These are phyloP conservation scores for Polydrusus tereticollis DNA, from an alignment of 2,888 invertebrate species.

Conservation along the genomic window DNA sequence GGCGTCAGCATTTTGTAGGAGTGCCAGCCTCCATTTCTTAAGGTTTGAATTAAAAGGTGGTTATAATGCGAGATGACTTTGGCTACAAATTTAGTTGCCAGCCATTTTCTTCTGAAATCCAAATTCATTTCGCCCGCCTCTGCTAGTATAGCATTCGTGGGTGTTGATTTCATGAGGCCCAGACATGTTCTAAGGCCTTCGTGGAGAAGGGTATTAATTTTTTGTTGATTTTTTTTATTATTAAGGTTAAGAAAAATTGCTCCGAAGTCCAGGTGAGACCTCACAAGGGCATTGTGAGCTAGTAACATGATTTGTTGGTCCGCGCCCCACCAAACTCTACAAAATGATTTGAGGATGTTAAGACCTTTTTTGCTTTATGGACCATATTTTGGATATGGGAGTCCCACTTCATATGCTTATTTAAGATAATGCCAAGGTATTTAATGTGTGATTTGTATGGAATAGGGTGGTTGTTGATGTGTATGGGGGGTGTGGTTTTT, in stretches of 20 bases:
- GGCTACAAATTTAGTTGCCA: constrained; percentile 1
- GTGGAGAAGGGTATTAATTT: not conserved
- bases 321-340: constrained; percentile 36
- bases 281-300: constrained; percentile 5
- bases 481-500: not conserved
- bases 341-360: constrained; percentile 6
- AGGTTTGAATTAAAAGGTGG: not conserved
- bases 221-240: not conserved
- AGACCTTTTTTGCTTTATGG: constrained; percentile 3
- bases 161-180: constrained; percentile 16
- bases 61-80: not conserved
- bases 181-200: constrained; percentile 2
- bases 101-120: not conserved
- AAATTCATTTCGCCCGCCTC: not conserved
- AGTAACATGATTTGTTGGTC: constrained; percentile 10
- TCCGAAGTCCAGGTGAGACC: constrained; percentile 25
- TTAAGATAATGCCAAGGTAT: constrained; percentile 14
- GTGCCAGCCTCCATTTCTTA: not conserved
- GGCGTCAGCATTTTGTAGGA: not conserved
- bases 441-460: constrained; percentile 12
- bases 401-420: constrained; percentile 18
- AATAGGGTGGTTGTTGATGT: not conserved
- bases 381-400: constrained; percentile 7
- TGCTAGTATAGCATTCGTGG: too few relatives aligned
- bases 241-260: not conserved